Percentiles rank a stretch among this genome's conserved stretches.
Conservation (phyloP, 2,888 invertebrate species). For the Perizoma flavofasciatum region DNA sequence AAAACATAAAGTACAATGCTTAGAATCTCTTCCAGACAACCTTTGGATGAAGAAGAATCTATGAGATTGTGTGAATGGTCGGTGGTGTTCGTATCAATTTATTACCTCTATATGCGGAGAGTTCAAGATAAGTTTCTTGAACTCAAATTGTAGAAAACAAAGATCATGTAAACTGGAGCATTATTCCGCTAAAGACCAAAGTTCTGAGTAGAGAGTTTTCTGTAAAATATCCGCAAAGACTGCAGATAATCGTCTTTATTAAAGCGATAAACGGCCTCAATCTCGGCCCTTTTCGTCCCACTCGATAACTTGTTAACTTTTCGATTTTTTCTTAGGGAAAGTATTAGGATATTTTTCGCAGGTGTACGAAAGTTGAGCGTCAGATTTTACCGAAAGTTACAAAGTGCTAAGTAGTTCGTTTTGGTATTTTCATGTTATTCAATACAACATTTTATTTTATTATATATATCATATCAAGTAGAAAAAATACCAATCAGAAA, state of each 20-base stretch:
- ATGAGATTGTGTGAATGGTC: no score
- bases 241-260: slow-evolving; percentile 40
- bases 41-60: no score
- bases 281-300: slow-evolving; percentile 27
- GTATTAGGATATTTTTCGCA: slow-evolving; percentile 31
- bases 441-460: no score
- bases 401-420: neutral
- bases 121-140: no score
- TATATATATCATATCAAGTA: no score
- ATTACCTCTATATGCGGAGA: no score
- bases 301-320: slow-evolving; percentile 54
- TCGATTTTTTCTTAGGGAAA: slow-evolving; percentile 49
- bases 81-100: no score
- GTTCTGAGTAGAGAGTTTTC: slow-evolving; percentile 17
- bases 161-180: slow-evolving; percentile 26
- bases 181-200: slow-evolving; percentile 35
- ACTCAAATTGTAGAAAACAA: neutral
- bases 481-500: no score
- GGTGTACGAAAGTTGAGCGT: slow-evolving; percentile 8
- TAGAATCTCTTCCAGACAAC: no score
- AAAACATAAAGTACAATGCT: no score
- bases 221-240: slow-evolving; percentile 26
- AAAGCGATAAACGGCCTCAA: slow-evolving; percentile 43
- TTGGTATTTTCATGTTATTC: no score
- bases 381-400: neutral